phyloP scores from a whole-genome alignment of 2,888 invertebrate species.

The Ophion ellenae region DNA sequence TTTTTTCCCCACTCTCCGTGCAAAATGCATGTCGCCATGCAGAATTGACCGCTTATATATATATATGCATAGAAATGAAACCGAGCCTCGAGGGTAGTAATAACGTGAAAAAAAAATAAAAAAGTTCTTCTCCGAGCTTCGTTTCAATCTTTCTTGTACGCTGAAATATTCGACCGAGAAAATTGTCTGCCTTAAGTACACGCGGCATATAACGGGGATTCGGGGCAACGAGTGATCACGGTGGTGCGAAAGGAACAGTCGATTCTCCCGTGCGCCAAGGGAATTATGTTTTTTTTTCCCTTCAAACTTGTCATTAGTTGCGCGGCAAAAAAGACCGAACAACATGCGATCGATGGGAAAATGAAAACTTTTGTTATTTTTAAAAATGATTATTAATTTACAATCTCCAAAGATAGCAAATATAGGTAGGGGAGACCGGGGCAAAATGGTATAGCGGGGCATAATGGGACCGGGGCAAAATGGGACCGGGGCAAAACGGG shows the following conservation, averaged over 20 bases:
- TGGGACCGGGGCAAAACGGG: too few species aligned
- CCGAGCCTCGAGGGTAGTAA: neutral
- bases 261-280: slow-evolving; percentile 4
- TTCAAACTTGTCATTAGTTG: slow-evolving; percentile 17
- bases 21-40: neutral
- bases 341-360: slow-evolving; percentile 17
- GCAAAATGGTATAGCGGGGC: too few species aligned
- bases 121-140: too few species aligned
- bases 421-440: too few species aligned
- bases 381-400: neutral
- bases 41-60: slow-evolving; percentile 2
- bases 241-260: neutral
- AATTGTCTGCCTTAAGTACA: neutral
- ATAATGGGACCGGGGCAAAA: too few species aligned
- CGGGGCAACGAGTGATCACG: neutral
- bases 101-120: neutral
- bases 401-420: too few species aligned
- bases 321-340: slow-evolving; percentile 20
- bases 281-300: neutral
- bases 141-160: too few species aligned
- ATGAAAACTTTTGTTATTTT: neutral
- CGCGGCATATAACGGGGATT: neutral
- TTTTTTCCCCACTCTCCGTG: slow-evolving; percentile 11
- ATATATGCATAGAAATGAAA: neutral
- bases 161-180: too few species aligned